A percentile compares a stretch with the other conserved stretches of the same genome.
These are phyloP conservation scores for Lydus trimaculatus DNA, from an alignment of 2,888 invertebrate genomes.

Conservation along the genomic window DNA sequence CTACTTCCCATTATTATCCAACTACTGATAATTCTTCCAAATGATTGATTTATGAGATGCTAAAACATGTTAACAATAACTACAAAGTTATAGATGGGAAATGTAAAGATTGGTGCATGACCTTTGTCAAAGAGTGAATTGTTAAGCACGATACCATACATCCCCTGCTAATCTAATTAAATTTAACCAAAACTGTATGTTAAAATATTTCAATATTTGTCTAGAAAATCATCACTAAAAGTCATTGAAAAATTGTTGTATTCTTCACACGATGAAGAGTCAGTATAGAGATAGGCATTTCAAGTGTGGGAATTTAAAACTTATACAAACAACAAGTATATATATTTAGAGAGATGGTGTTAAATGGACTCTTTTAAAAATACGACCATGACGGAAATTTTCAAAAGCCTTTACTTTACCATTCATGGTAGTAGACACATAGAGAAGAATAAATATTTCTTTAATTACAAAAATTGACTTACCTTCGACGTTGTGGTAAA, in stretches of 20 bases:
- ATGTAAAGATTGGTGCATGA: background rate
- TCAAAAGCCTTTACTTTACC: background rate
- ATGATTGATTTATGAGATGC: too few relatives aligned
- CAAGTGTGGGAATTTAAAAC: slow-evolving; percentile 23
- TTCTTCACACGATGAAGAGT: background rate
- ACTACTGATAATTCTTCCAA: too few relatives aligned
- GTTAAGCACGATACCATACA: background rate
- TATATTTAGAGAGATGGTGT: slow-evolving; percentile 23
- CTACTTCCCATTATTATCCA: too few relatives aligned
- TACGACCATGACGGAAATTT: background rate
- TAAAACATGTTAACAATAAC: too few relatives aligned
- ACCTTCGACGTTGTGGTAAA: slow-evolving; percentile 37
- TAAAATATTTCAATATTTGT: slow-evolving; percentile 6
- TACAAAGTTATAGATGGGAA: background rate
- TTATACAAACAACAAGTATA: slow-evolving; percentile 20
- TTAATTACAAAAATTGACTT: slow-evolving; percentile 18
- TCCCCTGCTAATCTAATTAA: background rate
- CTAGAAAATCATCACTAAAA: background rate
- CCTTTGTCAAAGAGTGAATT: background rate
- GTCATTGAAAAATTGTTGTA: background rate
- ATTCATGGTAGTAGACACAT: background rate
- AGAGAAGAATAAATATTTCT: background rate
- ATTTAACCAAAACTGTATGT: background rate
- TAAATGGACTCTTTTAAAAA: slow-evolving; percentile 16
- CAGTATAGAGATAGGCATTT: too few relatives aligned